phyloP scores from a whole-genome alignment of 2,888 invertebrate species.

The Latheticus oryzae region DNA sequence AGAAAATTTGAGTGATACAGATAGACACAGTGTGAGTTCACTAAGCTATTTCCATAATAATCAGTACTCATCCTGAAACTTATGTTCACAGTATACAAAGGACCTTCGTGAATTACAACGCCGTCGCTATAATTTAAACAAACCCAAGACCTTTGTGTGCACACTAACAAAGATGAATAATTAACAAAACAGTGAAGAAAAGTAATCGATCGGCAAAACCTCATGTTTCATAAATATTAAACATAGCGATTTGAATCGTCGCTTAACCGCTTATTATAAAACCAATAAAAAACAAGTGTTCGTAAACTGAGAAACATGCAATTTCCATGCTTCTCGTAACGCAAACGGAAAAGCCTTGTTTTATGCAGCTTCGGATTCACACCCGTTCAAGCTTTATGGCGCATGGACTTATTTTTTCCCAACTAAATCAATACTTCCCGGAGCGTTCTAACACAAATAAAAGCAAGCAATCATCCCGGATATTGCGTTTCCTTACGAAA shows the following conservation, averaged over 20 bases:
- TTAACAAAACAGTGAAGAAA: conserved; percentile 8
- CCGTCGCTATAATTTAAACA: conserved; percentile 19
- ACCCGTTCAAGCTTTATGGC: conserved; percentile 62
- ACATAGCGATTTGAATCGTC: conserved; percentile 3
- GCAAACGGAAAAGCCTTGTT: conserved; percentile 54
- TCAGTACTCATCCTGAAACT: conserved; percentile 26
- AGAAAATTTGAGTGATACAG: conserved; percentile 5
- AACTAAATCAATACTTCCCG: conserved; percentile 63
- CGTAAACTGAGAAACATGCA: conserved; percentile 15
- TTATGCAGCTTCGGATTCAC: conserved; percentile 57
- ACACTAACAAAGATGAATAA: conserved; percentile 28
- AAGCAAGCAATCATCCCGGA: conserved; percentile 41
- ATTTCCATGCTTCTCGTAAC: conserved; percentile 23
- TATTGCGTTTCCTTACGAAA: conserved; percentile 3
- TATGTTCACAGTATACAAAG: conserved; percentile 19
- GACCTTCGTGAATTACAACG: conserved; percentile 6
- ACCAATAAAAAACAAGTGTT: conserved; percentile 18
- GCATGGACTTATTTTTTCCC: conserved; percentile 65
- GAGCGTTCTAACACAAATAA: conserved; percentile 49
- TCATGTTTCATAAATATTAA: conserved; percentile 5
- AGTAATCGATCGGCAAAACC: conserved; percentile 6
- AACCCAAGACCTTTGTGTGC: conserved; percentile 9
- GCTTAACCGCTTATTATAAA: conserved; percentile 3
- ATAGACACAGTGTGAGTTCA: conserved; percentile 20
- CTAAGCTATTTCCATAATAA: conserved; percentile 30